Conservation (phyloP, 2,888 invertebrate species). For the Eristalis tenax region DNA sequence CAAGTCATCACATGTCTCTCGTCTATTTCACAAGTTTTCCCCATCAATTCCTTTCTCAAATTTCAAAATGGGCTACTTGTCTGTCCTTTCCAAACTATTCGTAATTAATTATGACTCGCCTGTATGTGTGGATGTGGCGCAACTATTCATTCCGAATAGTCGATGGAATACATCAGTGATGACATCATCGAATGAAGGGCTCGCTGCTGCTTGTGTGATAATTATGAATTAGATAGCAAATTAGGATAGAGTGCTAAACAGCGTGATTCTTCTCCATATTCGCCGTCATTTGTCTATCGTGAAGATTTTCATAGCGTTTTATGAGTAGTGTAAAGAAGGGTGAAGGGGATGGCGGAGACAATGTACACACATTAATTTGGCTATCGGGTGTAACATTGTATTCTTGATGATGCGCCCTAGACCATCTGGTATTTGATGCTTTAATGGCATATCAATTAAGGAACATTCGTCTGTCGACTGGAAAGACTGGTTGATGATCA, state of each 20-base stretch:
- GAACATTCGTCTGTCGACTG: not conserved
- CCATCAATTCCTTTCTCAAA: not conserved
- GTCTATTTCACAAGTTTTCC: not conserved
- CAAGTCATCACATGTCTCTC: not conserved
- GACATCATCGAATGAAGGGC: conserved; percentile 2
- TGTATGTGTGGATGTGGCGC: not conserved
- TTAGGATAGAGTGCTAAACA: not conserved
- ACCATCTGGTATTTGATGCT: not conserved
- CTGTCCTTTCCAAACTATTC: not conserved
- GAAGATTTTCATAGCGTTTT: not conserved
- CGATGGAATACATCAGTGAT: not conserved
- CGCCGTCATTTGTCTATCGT: not conserved
- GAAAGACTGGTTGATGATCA: not conserved
- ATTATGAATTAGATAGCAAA: conserved; percentile 7
- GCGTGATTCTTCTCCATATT: not conserved
- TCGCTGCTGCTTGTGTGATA: conserved; percentile 2
- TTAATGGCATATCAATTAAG: not conserved
- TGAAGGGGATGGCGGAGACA: not conserved
- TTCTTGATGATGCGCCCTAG: not conserved
- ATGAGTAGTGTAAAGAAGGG: not conserved
- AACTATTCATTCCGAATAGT: conserved; percentile 1
- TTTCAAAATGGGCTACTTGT: not conserved
- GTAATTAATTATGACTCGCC: not conserved
- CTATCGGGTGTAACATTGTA: not conserved
- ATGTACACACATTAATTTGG: not conserved